Base-by-base conservation (phyloP, 1,140 invertebrate species). In the Drosophila persimilis region DNA sequence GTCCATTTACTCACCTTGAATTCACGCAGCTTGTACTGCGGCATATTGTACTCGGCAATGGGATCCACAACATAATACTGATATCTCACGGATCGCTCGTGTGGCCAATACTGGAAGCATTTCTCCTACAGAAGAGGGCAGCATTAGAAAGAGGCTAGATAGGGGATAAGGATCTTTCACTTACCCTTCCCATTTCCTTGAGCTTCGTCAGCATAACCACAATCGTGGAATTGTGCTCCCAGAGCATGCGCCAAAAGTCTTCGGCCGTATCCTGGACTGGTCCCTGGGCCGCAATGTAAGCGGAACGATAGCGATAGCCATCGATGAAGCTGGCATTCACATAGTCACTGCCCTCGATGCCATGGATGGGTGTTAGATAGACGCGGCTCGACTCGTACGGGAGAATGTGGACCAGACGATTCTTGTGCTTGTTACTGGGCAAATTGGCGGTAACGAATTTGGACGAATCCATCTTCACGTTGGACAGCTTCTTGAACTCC, bases 171-270 rank as follows among this genome's bases (percentile, higher is more conserved):
- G 15, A 4, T 11, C 2, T 9, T 6, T 45, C 26, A 92, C 95
- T 94, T 93, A 97, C 97, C 90, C 97, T 93, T 67, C 98, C 98
- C 96, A 99, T 98, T 93, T 99, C 98, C 91, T 98, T 97, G 17
- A 99, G 93, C 92, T 99, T 99, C 3, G 98, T 99, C 41, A 99
- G 92, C 98, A 99, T 99, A 8, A 99, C 99, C 41, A 99, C 96
- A 91, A 99, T 99, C 5, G 98, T 99, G 0, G 98, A 99, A 92
- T 99, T 99, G 91, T 99, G 98, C 91, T 99, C 98, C 99, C 99
- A 99, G n/a, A 99, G 93, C 98, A 99, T 99, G 69, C 99, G 94
- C 99, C 99, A 99, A 84, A 99, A 98, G 91, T 99, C 99, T 78
- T 99, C 98, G 0, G 97, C 97, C 0, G 99, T 99, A 77, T 99